Evolutionary conservation across 2,797 vertebrate genomes (phyloP).

Genomic region (Apodemus agrarius): DNA sequence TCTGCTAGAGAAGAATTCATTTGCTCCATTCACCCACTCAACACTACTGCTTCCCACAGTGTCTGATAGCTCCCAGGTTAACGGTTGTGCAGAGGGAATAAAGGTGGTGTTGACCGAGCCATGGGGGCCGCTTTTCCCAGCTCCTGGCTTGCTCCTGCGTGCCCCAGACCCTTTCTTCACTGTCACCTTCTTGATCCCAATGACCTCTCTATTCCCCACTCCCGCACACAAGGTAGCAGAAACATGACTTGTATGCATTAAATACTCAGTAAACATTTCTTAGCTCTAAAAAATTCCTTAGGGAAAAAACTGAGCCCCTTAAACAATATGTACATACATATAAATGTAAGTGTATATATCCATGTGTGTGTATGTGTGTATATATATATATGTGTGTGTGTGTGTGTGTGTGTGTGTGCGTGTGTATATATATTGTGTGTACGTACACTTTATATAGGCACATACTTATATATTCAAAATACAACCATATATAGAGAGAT

Average conservation of each 20-base stretch:
- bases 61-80: background rate
- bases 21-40: background rate
- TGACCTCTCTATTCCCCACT: background rate
- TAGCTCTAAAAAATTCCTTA: background rate
- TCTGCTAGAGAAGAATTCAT: background rate
- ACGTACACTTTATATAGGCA: background rate
- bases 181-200: background rate
- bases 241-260: background rate
- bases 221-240: background rate
- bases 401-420: too few relatives aligned
- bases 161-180: background rate
- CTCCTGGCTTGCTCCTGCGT: rapidly evolving
- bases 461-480: background rate
- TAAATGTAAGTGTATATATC: background rate
- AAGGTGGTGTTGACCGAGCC: background rate
- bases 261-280: background rate
- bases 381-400: background rate
- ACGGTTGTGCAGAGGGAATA: background rate
- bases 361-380: too few relatives aligned
- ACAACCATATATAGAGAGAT: background rate
- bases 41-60: background rate
- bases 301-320: background rate
- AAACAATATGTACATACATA: too few relatives aligned
- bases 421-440: background rate
- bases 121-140: background rate